Conservation (phyloP, 1,140 invertebrate species). For the Stegodyphus dumicola region DNA sequence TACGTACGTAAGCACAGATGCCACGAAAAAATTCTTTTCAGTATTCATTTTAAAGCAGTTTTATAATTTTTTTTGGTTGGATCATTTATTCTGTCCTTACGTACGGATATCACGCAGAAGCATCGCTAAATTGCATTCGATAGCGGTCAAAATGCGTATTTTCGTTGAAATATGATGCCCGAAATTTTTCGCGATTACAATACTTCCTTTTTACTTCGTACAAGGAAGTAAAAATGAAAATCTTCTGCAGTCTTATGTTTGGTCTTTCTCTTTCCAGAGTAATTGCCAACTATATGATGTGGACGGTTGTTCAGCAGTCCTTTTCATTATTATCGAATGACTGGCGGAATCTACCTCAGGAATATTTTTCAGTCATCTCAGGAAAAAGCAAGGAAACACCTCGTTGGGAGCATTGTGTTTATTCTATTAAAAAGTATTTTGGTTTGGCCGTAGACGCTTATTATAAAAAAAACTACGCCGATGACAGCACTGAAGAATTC, state of each 20-base stretch:
- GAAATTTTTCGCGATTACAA: no score
- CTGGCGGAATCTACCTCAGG: not conserved
- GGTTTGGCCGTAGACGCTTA: not conserved
- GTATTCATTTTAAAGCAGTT: no score
- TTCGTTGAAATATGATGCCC: no score
- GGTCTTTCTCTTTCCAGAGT: constrained; percentile 38
- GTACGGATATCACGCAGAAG: no score
- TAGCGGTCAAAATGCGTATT: no score
- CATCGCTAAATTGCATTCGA: no score
- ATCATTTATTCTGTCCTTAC: no score
- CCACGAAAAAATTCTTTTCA: no score
- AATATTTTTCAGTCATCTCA: not conserved
- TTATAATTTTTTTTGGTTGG: no score
- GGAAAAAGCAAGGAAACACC: not conserved
- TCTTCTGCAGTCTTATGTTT: not conserved
- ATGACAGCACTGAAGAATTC: not conserved
- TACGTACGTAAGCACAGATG: no score
- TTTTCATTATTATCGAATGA: constrained; percentile 69
- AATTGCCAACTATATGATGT: constrained; percentile 73
- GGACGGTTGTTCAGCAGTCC: constrained; percentile 79
- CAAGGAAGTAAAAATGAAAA: no score
- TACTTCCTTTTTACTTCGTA: no score
- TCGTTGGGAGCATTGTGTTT: not conserved
- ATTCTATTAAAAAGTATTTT: not conserved
- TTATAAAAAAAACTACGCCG: not conserved